Conservation (phyloP, 2,797 vertebrate species). For the Mormyrops attenuatus region DNA sequence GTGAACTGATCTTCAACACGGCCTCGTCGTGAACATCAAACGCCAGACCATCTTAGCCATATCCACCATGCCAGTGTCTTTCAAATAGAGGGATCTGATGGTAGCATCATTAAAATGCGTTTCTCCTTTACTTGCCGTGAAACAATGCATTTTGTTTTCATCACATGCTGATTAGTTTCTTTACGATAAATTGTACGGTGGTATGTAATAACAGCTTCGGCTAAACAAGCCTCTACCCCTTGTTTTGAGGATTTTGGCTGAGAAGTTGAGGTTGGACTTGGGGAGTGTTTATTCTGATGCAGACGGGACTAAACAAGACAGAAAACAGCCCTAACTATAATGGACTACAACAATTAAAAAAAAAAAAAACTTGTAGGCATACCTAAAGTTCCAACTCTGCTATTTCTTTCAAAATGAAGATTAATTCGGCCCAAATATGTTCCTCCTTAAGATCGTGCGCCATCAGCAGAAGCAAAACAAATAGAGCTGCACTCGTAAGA, state of each 20-base stretch:
- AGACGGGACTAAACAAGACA: background rate
- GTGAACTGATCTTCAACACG: background rate
- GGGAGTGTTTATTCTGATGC: background rate
- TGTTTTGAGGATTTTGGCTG: background rate
- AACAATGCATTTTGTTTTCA: background rate
- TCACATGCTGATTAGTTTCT: background rate
- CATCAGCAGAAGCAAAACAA: background rate
- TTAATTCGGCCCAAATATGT: slow-evolving; percentile 14
- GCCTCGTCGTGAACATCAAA: background rate
- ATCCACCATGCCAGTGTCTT: background rate
- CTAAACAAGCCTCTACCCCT: background rate
- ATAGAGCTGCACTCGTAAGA: background rate
- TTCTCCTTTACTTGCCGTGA: background rate
- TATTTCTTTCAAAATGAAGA: slow-evolving; percentile 8
- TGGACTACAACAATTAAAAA: background rate
- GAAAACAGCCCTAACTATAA: background rate
- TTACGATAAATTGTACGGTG: background rate
- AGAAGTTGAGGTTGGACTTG: background rate
- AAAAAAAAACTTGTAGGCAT: background rate
- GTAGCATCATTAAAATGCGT: background rate
- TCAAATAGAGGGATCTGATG: background rate
- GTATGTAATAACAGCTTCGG: background rate
- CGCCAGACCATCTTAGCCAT: background rate
- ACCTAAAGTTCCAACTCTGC: background rate
- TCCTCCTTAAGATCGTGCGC: background rate